A percentile compares a stretch with the other conserved stretches of the same genome.
Conservation (phyloP, 2,888 invertebrate species). For the Mesorhabditis spiculigera region DNA sequence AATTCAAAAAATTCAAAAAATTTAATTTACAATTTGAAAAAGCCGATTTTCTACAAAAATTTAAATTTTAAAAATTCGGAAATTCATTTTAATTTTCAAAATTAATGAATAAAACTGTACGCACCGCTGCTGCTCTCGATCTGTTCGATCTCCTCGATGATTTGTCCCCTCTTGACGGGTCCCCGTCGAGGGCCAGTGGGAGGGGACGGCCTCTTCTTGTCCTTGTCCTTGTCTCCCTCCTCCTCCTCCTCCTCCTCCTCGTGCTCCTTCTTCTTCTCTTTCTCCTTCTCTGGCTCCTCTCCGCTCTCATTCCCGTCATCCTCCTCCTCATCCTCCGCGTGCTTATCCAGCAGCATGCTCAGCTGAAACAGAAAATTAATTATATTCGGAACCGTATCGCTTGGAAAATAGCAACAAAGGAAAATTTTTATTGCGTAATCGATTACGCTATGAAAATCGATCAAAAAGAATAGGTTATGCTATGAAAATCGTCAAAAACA, state of each 20-base stretch:
- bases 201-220: neutral
- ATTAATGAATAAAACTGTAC: no score
- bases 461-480: no score
- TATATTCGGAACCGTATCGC: neutral
- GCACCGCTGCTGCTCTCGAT: no score
- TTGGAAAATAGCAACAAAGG: neutral
- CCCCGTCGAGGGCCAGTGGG: no score
- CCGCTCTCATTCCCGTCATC: neutral
- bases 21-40: no score
- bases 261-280: neutral
- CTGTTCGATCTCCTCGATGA: neutral
- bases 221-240: constrained; percentile 1
- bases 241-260: neutral
- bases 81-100: no score
- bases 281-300: neutral
- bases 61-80: no score
- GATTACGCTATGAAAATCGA: no score
- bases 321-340: neutral
- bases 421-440: no score
- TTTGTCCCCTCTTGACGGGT: neutral
- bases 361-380: neutral
- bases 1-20: no score
- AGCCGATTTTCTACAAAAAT: no score
- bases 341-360: neutral
- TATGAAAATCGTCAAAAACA: no score